Conservation (phyloP, 1,140 invertebrate genomes). For the Chlorops oryzae region DNA sequence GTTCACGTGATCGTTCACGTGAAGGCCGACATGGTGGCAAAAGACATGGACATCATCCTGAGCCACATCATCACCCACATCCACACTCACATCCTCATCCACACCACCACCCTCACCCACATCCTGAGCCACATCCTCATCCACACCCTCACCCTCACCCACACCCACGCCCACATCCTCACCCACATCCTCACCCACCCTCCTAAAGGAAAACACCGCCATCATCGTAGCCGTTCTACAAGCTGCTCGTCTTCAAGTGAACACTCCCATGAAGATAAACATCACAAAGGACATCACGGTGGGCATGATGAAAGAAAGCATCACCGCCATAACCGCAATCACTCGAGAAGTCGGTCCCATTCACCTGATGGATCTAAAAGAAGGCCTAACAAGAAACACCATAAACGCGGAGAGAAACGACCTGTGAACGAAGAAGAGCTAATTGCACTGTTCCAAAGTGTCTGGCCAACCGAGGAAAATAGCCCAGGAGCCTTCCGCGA, state of each 20-base stretch:
- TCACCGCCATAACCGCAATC: background rate
- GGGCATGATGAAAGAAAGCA: background rate
- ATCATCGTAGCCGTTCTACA: too few species aligned
- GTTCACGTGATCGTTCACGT: background rate
- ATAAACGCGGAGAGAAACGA: too few species aligned
- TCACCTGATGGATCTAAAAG: too few species aligned
- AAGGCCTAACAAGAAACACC: too few species aligned
- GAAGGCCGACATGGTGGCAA: slow-evolving; percentile 1
- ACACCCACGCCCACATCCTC: slow-evolving; percentile 10
- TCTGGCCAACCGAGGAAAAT: too few species aligned
- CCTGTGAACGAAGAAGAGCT: too few species aligned
- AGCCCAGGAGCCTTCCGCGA: too few species aligned
- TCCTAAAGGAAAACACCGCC: too few species aligned
- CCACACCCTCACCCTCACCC: slow-evolving; percentile 1
- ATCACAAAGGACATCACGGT: background rate
- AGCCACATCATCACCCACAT: slow-evolving; percentile 5
- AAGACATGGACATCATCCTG: background rate
- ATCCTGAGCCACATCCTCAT: background rate
- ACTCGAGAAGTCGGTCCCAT: background rate
- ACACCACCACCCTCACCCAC: background rate
- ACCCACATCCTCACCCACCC: slow-evolving; percentile 1
- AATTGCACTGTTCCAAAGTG: too few species aligned
- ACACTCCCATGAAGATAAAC: background rate
- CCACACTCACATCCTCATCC: background rate
- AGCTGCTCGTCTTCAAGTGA: too few species aligned